phyloP scores from a whole-genome alignment of 2,113 vertebrate species.

The Drymodes brunneopygia region DNA sequence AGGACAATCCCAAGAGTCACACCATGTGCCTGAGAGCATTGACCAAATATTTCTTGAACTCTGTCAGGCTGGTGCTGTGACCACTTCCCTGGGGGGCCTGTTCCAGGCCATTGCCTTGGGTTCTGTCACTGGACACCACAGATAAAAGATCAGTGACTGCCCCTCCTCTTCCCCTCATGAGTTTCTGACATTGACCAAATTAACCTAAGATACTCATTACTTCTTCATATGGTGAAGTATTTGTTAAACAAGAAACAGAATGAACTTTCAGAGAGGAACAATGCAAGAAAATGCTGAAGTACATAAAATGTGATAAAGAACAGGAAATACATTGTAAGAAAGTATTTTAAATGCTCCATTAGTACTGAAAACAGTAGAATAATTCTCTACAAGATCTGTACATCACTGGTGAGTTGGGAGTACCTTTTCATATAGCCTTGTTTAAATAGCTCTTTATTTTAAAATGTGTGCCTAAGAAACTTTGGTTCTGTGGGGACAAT shows the following conservation, averaged over 20 bases:
- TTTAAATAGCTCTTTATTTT: not conserved
- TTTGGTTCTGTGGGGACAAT: not conserved
- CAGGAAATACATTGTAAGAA: not conserved
- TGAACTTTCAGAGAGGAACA: not conserved
- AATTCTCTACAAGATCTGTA: not conserved
- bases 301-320: not conserved
- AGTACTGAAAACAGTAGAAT: not conserved
- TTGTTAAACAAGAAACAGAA: not conserved
- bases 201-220: not conserved
- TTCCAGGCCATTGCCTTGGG: not conserved
- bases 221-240: not conserved
- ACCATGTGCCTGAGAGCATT: not conserved
- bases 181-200: not conserved
- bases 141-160: not conserved
- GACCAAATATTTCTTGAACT: not conserved
- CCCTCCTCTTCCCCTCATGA: not conserved
- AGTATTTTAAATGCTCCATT: not conserved
- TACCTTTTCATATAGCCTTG: not conserved
- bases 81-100: too few species aligned
- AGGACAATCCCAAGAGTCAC: not conserved
- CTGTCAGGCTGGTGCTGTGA: not conserved
- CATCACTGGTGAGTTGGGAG: not conserved
- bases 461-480: not conserved
- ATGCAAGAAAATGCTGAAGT: not conserved
- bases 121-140: not conserved